Evolutionary conservation across 1,140 invertebrate genomes (phyloP), one percentile per base, ranked within the genome.

Genomic region (Mercenaria mercenaria): DNA sequence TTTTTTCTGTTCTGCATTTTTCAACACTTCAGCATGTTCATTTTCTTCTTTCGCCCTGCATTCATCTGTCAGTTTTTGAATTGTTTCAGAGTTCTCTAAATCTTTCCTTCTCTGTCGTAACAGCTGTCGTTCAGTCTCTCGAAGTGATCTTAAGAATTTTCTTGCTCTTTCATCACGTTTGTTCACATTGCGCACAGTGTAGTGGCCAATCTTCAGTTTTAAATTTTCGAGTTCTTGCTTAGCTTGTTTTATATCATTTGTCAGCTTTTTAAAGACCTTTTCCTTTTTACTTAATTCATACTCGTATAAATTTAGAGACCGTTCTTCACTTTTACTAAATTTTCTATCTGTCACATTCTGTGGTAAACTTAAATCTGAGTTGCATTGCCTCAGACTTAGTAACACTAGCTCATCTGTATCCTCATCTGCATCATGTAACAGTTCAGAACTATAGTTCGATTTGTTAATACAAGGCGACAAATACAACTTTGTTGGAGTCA

Each of bases 81-180:
- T 80, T 15, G 13, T 32, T 52, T 52, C 50, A 10, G 10, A 13
- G n/a, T 52, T 10, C 10, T 52, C 50, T 52, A 13, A 52, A 13
- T 52, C 23, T 52, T 23, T 23, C 10, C 23, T 52, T 52, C 23
- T 23, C 50, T 52, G 50, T 10, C 23, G 11, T 52, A 83, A 83
- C 81, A 47, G 11, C 15, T 59, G 47, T 61, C 81, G n/a, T 69
- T 47, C 26, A 83, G 23, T 41, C 20, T 83, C 59, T 43, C 81
- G 56, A 26, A 69, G 59, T 69, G n/a, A 29, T 39, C n/a, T 32
- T 32, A 67, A 64, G 26, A 23, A 61, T 20, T 47, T 84, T 69
- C 64, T 84, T 11, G 32, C 59, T n/a, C n/a, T n/a, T n/a, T n/a
- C n/a, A n/a, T n/a, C n/a, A n/a, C n/a, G n/a, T n/a, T n/a, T n/a